phyloP scores from a whole-genome alignment of 1,140 invertebrate genomes.

The Drosophila kanapiae region DNA sequence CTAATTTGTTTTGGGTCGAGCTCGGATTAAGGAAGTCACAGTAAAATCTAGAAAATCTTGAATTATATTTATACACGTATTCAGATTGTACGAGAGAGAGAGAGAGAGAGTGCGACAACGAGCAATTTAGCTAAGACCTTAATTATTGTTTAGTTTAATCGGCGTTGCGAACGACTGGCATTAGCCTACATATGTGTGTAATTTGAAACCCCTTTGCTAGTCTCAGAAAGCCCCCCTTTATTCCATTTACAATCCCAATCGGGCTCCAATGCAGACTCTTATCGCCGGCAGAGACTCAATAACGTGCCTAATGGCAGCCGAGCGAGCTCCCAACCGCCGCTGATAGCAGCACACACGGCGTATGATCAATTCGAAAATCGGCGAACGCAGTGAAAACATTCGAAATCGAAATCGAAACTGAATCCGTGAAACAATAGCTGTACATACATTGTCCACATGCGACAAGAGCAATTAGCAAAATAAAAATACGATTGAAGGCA shows the following conservation, averaged over 20 bases:
- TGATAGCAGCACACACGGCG: conserved; percentile 63
- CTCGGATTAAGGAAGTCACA: conserved; percentile 34
- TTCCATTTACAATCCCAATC: conserved; percentile 40
- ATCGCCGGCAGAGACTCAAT: conserved; percentile 64
- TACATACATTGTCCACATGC: conserved; percentile 37
- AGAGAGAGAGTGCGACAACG: conserved; percentile 17
- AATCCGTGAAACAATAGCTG: conserved; percentile 50
- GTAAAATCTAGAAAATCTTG: conserved; percentile 41
- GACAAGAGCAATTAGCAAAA: conserved; percentile 44
- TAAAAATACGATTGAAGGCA: conserved; percentile 6
- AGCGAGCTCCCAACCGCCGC: conserved; percentile 22
- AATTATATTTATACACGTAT: conserved; percentile 18
- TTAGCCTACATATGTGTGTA: conserved; percentile 58
- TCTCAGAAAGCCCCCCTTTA: conserved; percentile 2
- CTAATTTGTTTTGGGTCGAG: conserved; percentile 4
- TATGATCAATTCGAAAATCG: conserved; percentile 43
- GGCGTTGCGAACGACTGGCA: conserved; percentile 43
- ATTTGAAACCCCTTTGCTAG: conserved; percentile 42
- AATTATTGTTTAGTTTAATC: conserved; percentile 48
- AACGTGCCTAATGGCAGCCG: conserved; percentile 70
- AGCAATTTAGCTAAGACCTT: conserved; percentile 50
- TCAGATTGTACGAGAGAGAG: neutral
- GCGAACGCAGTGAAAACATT: conserved; percentile 24
- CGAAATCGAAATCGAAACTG: conserved; percentile 46
- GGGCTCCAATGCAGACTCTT: conserved; percentile 56